Evolutionary conservation across 2,888 invertebrate genomes (phyloP).

Genomic region (Artemia sinica): DNA sequence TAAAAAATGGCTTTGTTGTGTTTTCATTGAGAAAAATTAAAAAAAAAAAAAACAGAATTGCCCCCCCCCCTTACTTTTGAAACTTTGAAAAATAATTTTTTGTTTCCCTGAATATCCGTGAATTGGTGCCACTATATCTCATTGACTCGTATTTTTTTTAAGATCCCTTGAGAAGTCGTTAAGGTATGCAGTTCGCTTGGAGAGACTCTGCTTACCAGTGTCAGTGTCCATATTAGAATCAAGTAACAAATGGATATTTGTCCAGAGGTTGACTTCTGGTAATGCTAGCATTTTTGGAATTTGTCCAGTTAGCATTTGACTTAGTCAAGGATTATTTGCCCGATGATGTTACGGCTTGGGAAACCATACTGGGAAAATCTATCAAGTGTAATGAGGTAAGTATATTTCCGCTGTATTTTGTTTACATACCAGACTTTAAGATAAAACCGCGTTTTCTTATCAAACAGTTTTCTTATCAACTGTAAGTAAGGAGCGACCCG

Average conservation of each 20-base stretch:
- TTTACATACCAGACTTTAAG: too few relatives aligned
- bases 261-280: background rate
- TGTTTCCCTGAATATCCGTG: too few relatives aligned
- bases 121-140: too few relatives aligned
- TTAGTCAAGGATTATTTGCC: background rate
- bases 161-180: background rate
- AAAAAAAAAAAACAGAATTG: too few relatives aligned
- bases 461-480: too few relatives aligned
- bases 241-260: background rate
- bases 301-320: background rate
- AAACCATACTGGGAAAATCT: slow-evolving; percentile 6
- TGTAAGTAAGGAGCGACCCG: too few relatives aligned
- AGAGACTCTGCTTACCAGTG: background rate
- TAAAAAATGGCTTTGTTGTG: too few relatives aligned
- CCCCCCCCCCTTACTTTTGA: too few relatives aligned
- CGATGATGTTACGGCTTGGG: background rate
- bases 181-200: background rate
- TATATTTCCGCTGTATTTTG: background rate
- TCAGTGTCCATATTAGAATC: slow-evolving; percentile 7
- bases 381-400: slow-evolving; percentile 4
- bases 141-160: background rate
- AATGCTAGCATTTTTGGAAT: background rate
- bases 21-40: too few relatives aligned
- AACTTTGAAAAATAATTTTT: too few relatives aligned
- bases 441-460: too few relatives aligned